Conservation (phyloP, 2,888 invertebrate species). For the Mimas tiliae region DNA sequence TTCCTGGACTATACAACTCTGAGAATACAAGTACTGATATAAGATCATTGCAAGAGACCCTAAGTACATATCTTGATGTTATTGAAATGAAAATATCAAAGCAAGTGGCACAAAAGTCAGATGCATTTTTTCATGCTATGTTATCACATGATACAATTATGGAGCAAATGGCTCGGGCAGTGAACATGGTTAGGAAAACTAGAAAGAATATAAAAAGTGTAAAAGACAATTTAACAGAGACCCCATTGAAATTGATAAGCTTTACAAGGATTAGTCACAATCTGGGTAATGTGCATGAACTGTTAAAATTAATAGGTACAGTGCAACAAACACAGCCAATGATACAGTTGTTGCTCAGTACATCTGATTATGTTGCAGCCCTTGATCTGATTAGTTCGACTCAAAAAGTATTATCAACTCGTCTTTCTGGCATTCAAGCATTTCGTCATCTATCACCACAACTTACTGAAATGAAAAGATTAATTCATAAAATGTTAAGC, state of each 20-base stretch:
- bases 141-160: conserved; percentile 98
- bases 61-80: conserved; percentile 97
- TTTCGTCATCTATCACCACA: conserved; percentile 98
- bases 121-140: conserved; percentile 99
- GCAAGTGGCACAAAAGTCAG: conserved; percentile 97
- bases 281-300: conserved; percentile 87
- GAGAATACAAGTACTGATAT: conserved; percentile 86
- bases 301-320: conserved; percentile 95
- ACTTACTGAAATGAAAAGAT: conserved; percentile 96
- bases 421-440: conserved; percentile 96
- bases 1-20: conserved; percentile 87
- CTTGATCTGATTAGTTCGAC: conserved; percentile 98
- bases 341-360: conserved; percentile 96
- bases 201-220: conserved; percentile 91
- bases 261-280: conserved; percentile 88
- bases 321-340: conserved; percentile 99
- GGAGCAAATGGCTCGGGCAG: conserved; percentile 95
- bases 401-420: conserved; percentile 95
- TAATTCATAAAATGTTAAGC: conserved; percentile 98
- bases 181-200: conserved; percentile 89
- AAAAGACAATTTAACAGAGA: conserved; percentile 91
- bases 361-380: conserved; percentile 98
- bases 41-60: conserved; percentile 92
- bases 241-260: conserved; percentile 91
- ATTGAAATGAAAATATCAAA: conserved; percentile 97